Evolutionary conservation across 1,140 invertebrate species (phyloP), one percentile per base, ranked within the genome.

Genomic region (Pararge aegeria): DNA sequence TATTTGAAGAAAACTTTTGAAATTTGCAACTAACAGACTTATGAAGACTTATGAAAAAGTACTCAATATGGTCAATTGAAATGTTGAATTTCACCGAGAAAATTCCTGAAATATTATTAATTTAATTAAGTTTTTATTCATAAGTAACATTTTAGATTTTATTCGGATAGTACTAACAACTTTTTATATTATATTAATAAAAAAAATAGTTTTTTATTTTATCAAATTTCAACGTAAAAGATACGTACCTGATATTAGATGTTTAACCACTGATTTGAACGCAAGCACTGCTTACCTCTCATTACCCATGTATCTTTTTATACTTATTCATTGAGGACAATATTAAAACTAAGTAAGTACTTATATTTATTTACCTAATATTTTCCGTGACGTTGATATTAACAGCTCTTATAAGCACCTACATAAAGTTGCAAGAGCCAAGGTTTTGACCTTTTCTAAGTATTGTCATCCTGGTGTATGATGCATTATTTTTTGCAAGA

Each of bases 231-330:
- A 13, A n/a, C n/a, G n/a, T n/a, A n/a, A n/a, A n/a, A n/a, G n/a
- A n/a, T 10, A 0, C 16, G 30, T 55, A 64, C 62, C 62, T 55
- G 56, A 15, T 13, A 12, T 18, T 16, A 44, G 44, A 49, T 59
- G 51, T 51, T 44, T 15, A 29, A 40, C 19, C 62, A 30, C 29
- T 18, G 62, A 42, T 58, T 58, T 50, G 42, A 18, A 30, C 13
- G 9, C 51, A n/a, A 21, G 18, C 29, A 64, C 55, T 64, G 56
- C 38, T 58, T 51, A 53, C 7, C 15, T 13, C 19, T 52, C 52
- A 24, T 10, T 21, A 18, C 30, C 12, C 29, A 52, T 15, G 44
- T 24, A 52, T 42, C 34, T 44, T 64, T 64, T 89, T 82, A 5
- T 87, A 57, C 46, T 50, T n/a, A n/a, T 49, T 21, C 46, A 40